These are phyloP conservation scores for Elephas maximus DNA, from an alignment of 2,113 vertebrate genomes.

Conservation along the genomic window DNA sequence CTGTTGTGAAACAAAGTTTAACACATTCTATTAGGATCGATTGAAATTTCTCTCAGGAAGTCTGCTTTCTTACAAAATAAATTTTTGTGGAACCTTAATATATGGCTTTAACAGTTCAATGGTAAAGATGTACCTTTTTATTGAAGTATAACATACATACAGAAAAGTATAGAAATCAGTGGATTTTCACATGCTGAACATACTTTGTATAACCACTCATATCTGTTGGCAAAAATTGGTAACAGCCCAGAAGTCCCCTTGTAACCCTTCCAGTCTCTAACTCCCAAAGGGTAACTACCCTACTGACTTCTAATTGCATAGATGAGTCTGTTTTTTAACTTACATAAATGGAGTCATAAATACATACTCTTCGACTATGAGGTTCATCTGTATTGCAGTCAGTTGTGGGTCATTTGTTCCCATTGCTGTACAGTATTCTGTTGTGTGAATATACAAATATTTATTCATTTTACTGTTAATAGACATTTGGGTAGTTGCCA, in stretches of 20 bases:
- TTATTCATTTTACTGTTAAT: background rate
- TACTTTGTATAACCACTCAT: background rate
- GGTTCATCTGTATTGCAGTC: background rate
- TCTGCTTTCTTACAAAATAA: conserved; percentile 2
- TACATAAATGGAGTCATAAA: background rate
- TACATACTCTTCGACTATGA: background rate
- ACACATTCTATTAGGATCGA: background rate
- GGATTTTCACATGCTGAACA: background rate
- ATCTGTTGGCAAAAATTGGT: background rate
- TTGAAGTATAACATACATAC: background rate
- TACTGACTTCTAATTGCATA: background rate
- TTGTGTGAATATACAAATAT: background rate
- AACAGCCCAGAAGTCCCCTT: background rate
- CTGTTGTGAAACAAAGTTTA: conserved; percentile 15
- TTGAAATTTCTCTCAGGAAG: background rate
- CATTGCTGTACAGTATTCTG: background rate
- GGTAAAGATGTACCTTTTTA: conserved; percentile 6
- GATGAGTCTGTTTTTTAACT: background rate
- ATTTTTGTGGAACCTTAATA: background rate
- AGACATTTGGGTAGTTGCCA: background rate
- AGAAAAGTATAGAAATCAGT: background rate
- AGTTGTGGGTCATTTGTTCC: background rate
- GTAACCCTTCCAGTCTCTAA: background rate
- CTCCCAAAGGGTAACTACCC: background rate
- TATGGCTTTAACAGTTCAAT: background rate